Conservation (phyloP, 2,113 vertebrate species). For the Anas platyrhynchos region DNA sequence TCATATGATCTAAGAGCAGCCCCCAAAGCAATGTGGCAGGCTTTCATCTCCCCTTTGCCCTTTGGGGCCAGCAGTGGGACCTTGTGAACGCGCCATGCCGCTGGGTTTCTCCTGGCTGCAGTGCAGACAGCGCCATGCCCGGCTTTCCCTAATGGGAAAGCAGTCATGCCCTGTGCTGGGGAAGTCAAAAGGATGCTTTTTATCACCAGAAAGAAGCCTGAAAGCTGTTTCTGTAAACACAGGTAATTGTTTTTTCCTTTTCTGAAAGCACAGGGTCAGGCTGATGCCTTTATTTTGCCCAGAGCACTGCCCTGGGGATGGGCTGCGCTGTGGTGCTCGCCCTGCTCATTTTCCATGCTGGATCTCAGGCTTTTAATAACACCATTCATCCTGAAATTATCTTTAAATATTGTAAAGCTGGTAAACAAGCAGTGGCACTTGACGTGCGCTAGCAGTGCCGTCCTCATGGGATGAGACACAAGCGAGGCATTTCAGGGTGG, state of each 20-base stretch:
- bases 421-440: background rate
- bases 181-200: background rate
- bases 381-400: background rate
- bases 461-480: background rate
- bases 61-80: background rate
- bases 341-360: background rate
- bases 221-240: background rate
- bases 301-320: fast-evolving
- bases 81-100: background rate
- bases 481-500: no score
- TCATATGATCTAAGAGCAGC: no score
- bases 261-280: fast-evolving
- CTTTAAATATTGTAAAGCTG: background rate
- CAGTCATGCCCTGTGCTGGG: background rate
- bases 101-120: no score
- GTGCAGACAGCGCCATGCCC: no score
- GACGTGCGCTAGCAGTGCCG: background rate
- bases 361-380: background rate
- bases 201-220: background rate
- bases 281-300: background rate
- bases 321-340: no score
- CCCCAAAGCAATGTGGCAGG: background rate
- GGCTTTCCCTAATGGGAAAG: background rate
- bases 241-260: background rate
- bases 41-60: background rate